A percentile compares a stretch with the other conserved stretches of the same genome.
These are phyloP conservation scores for Melanophora roralis DNA, from an alignment of 2,888 invertebrate genomes.

Conservation along the genomic window DNA sequence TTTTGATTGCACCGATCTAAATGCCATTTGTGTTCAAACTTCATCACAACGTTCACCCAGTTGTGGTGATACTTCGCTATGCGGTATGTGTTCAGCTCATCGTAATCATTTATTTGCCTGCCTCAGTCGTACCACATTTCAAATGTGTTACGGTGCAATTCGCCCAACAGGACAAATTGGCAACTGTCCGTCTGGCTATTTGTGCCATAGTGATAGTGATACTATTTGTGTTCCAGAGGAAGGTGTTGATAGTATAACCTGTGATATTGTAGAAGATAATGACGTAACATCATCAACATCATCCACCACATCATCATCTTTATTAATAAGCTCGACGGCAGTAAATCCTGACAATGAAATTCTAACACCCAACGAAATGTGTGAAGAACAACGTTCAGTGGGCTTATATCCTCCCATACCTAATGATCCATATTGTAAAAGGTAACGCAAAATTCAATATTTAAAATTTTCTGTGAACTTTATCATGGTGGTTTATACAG, in stretches of 20 bases:
- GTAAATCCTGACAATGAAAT: constrained; percentile 4
- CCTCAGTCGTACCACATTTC: constrained; percentile 69
- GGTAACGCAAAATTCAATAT: too few species aligned
- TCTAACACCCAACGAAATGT: constrained; percentile 66
- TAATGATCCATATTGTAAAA: constrained; percentile 68
- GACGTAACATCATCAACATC: constrained; percentile 30
- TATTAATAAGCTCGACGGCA: constrained; percentile 9
- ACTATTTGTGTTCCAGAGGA: constrained; percentile 67
- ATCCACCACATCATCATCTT: neutral
- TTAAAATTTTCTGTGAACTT: too few species aligned
- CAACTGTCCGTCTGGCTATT: constrained; percentile 67
- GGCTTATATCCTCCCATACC: constrained; percentile 71
- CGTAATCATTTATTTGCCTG: constrained; percentile 72
- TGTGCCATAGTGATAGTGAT: constrained; percentile 70
- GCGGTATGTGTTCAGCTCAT: constrained; percentile 73
- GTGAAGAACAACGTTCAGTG: constrained; percentile 55
- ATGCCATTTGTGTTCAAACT: constrained; percentile 72
- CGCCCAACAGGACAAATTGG: constrained; percentile 69
- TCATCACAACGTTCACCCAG: constrained; percentile 66
- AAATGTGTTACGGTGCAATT: constrained; percentile 72
- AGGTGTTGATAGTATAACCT: constrained; percentile 64
- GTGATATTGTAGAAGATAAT: constrained; percentile 66
- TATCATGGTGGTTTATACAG: too few species aligned
- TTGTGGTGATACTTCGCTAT: constrained; percentile 72
- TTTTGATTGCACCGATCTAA: constrained; percentile 69